Percentiles rank a stretch among this genome's conserved stretches.
phyloP scores from a whole-genome alignment of 1,140 invertebrate genomes.

The Pollicipes pollicipes region DNA sequence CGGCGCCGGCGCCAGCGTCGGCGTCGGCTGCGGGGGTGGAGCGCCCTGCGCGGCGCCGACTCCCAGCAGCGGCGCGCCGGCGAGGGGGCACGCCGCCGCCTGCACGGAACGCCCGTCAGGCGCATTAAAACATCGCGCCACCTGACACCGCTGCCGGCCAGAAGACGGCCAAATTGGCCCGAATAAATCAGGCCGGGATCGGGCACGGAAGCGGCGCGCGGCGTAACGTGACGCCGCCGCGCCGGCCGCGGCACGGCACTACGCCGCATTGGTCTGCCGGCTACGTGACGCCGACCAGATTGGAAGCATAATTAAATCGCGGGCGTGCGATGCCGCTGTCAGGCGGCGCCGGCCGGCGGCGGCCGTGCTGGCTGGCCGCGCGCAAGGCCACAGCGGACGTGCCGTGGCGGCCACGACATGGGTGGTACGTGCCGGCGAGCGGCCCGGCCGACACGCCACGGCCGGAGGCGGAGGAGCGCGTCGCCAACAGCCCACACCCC shows the following conservation, averaged over 20 bases:
- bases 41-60: not conserved
- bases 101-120: no score
- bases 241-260: not conserved
- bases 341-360: no score
- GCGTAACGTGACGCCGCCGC: not conserved
- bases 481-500: no score
- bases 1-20: not conserved
- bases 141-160: not conserved
- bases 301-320: not conserved
- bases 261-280: no score
- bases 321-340: not conserved
- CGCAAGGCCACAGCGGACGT: not conserved
- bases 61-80: no score
- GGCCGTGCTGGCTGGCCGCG: not conserved
- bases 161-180: not conserved
- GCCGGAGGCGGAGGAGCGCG: no score
- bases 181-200: not conserved
- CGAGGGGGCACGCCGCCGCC: no score
- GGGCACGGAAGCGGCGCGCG: no score
- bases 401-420: no score
- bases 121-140: no score
- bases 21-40: not conserved
- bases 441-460: not conserved
- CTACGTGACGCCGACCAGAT: not conserved
- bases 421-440: not conserved